These are phyloP conservation scores for Nyctibius grandis DNA, from an alignment of 2,797 vertebrate genomes.

Conservation along the genomic window DNA sequence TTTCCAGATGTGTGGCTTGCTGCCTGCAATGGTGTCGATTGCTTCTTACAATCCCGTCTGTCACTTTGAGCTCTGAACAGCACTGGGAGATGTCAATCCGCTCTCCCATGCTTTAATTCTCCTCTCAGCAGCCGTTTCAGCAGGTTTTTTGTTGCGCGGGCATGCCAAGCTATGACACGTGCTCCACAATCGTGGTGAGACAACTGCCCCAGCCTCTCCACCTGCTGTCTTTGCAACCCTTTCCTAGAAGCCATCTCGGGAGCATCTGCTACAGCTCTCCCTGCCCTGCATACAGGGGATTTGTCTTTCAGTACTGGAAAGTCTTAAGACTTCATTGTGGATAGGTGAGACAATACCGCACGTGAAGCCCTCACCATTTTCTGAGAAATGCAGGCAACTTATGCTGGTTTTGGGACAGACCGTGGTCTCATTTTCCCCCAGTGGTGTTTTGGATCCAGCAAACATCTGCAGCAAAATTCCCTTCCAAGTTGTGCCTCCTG, in stretches of 20 bases:
- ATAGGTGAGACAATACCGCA: neutral
- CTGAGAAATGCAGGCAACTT: neutral
- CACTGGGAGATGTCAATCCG: neutral
- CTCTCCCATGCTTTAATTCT: neutral
- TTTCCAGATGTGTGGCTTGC: neutral
- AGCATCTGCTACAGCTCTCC: neutral
- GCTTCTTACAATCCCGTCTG: neutral
- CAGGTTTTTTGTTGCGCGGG: neutral
- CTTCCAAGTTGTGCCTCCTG: neutral
- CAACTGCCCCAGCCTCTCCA: neutral
- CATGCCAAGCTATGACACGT: neutral
- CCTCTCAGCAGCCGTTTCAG: neutral
- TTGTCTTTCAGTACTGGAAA: neutral
- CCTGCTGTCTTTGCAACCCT: neutral
- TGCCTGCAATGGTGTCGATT: rapidly evolving
- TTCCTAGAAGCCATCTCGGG: neutral
- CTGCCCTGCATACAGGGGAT: neutral
- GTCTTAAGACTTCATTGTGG: rapidly evolving
- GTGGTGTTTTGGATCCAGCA: neutral
- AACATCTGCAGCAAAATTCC: neutral
- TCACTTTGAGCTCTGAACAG: neutral
- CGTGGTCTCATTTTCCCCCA: rapidly evolving
- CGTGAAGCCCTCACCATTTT: neutral
- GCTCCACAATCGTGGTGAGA: neutral
- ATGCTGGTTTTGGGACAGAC: neutral